Percentiles rank a stretch among this genome's conserved stretches.
Evolutionary conservation across 2,797 vertebrate species (phyloP).

Genomic region (Vespertilio murinus): DNA sequence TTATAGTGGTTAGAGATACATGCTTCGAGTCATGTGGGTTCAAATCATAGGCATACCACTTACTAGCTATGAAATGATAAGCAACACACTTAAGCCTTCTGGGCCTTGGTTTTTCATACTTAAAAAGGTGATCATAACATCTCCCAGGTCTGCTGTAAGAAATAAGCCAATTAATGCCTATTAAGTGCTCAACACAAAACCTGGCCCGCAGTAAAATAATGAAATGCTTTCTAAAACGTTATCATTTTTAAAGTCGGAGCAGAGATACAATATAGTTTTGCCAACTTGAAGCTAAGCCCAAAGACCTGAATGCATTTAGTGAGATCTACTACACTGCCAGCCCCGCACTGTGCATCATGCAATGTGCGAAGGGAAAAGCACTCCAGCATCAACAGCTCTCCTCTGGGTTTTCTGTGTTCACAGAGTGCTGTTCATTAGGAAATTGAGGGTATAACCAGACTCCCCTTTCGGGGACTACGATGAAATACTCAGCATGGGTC

Average conservation of each 20-base stretch:
- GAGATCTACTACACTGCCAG: background rate
- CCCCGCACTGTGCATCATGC: rapidly evolving
- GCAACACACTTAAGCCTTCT: background rate
- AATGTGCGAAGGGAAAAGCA: background rate
- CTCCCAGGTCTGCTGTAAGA: background rate
- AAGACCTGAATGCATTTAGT: background rate
- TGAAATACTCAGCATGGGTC: background rate
- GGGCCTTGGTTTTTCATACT: background rate
- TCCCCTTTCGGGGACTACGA: background rate
- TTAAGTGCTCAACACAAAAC: background rate
- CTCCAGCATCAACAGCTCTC: background rate
- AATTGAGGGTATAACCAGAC: background rate
- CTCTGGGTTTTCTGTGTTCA: background rate
- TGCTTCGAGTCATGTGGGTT: background rate
- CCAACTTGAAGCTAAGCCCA: background rate
- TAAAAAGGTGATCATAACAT: background rate
- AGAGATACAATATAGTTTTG: background rate
- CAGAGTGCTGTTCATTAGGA: background rate
- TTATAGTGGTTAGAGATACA: background rate
- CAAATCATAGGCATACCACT: background rate
- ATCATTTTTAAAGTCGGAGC: background rate
- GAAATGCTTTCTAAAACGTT: background rate
- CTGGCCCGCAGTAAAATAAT: background rate
- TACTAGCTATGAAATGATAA: background rate
- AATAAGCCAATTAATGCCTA: background rate